Evolutionary conservation across 2,888 invertebrate species (phyloP).

Genomic region (Thumatha senex): DNA sequence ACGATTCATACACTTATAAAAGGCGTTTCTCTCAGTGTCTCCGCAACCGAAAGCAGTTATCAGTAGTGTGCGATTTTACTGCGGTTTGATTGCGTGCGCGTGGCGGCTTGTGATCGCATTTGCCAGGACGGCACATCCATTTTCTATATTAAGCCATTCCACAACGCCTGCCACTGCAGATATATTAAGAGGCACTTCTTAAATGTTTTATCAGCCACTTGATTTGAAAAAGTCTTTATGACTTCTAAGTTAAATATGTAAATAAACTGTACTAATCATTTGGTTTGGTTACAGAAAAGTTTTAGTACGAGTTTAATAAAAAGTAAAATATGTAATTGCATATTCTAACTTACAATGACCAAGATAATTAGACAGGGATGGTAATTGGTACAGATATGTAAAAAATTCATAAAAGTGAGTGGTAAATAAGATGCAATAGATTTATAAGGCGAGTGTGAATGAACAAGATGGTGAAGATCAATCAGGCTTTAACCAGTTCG

Average conservation of each 20-base stretch:
- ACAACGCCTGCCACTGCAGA: slow-evolving; percentile 21
- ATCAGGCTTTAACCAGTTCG: too few relatives aligned
- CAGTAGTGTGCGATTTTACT: slow-evolving; percentile 59
- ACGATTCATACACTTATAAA: too few relatives aligned
- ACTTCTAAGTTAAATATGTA: background rate
- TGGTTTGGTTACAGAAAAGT: too few relatives aligned
- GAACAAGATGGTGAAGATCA: too few relatives aligned
- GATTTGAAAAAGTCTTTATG: background rate
- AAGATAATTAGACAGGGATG: too few relatives aligned
- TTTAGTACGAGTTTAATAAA: background rate
- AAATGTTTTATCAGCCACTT: slow-evolving; percentile 12
- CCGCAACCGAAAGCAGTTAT: slow-evolving; percentile 46
- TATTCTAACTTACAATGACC: too few relatives aligned
- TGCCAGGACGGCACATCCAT: slow-evolving; percentile 51
- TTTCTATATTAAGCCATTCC: slow-evolving; percentile 58
- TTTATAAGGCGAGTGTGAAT: too few relatives aligned
- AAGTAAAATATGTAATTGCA: background rate
- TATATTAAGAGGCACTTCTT: slow-evolving; percentile 16
- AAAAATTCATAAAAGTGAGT: too few relatives aligned
- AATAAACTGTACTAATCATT: too few relatives aligned
- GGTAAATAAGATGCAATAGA: background rate
- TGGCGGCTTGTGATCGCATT: slow-evolving; percentile 29
- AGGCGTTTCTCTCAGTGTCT: slow-evolving; percentile 28
- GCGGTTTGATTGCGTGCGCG: slow-evolving; percentile 66
- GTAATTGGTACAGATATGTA: too few relatives aligned